Conservation (phyloP, 2,797 vertebrate genomes). For the Xenops minutus region DNA sequence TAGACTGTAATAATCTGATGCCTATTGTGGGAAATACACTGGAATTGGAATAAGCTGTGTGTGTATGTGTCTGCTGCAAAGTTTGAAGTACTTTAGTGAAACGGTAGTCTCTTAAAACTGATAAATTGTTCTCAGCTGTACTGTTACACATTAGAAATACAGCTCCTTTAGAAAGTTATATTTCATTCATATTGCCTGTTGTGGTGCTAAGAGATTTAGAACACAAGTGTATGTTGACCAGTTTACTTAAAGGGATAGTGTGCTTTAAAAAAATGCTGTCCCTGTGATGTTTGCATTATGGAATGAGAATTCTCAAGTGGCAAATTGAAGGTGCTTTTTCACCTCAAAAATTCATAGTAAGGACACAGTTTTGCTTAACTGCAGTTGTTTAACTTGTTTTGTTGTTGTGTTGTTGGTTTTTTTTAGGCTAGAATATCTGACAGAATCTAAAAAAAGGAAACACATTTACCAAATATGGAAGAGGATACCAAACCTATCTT, state of each 20-base stretch:
- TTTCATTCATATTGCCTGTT: not conserved
- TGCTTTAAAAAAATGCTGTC: not conserved
- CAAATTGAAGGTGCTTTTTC: not conserved
- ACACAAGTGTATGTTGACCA: not conserved
- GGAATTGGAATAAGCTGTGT: not conserved
- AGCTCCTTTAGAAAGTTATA: not conserved
- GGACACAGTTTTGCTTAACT: not conserved
- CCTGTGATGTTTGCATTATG: not conserved
- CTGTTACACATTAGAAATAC: not conserved
- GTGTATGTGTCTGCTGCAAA: not conserved
- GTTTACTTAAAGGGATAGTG: not conserved
- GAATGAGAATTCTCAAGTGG: not conserved
- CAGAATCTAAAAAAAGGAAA: not conserved
- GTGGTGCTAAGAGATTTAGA: not conserved
- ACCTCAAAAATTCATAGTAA: not conserved
- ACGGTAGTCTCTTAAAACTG: not conserved
- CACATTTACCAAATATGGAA: slow-evolving; percentile 22
- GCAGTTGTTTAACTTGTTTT: not conserved
- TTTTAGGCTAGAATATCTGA: not conserved
- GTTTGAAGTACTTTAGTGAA: not conserved
- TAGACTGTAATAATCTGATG: not conserved
- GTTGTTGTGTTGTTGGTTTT: not conserved
- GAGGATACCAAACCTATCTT: slow-evolving; percentile 64
- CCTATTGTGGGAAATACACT: not conserved
- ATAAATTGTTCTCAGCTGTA: not conserved